These are phyloP conservation scores for Magallana gigas DNA, from an alignment of 1,140 invertebrate genomes.

Conservation along the genomic window DNA sequence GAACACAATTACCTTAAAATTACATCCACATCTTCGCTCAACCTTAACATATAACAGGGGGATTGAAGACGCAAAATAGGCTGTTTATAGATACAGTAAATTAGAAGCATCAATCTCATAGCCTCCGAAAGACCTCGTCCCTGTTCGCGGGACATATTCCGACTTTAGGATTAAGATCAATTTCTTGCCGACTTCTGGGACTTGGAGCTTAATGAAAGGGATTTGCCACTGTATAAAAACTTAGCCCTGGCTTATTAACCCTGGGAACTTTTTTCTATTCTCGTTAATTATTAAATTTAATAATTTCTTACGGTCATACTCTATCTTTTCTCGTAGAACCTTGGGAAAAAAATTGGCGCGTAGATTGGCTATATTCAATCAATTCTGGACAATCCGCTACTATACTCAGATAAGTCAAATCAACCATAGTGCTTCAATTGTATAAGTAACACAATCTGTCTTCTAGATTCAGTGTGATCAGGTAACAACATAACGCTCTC, in stretches of 20 bases:
- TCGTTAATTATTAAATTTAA: slow-evolving; percentile 21
- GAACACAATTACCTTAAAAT: slow-evolving; percentile 34
- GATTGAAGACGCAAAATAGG: slow-evolving; percentile 21
- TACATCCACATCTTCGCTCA: slow-evolving; percentile 22
- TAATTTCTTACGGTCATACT: background rate
- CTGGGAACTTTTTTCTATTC: background rate
- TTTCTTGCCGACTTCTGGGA: background rate
- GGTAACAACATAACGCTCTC: slow-evolving; percentile 8
- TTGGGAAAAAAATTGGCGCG: background rate
- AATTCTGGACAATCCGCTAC: background rate
- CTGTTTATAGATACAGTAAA: background rate
- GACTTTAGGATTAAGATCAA: background rate
- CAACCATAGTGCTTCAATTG: background rate
- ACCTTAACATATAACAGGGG: slow-evolving; percentile 7
- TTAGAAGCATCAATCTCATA: slow-evolving; percentile 6
- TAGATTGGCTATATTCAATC: background rate
- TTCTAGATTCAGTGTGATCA: slow-evolving; percentile 17
- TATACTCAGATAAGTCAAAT: background rate
- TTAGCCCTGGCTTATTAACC: slow-evolving; percentile 21
- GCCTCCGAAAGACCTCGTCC: background rate
- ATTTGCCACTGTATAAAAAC: slow-evolving; percentile 2
- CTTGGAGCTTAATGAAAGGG: background rate
- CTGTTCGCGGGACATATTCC: background rate
- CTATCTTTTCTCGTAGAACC: background rate
- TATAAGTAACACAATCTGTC: background rate